A percentile compares a stretch with the other conserved stretches of the same genome.
Evolutionary conservation across 2,888 invertebrate genomes (phyloP).

Genomic region (Malacosoma neustria): DNA sequence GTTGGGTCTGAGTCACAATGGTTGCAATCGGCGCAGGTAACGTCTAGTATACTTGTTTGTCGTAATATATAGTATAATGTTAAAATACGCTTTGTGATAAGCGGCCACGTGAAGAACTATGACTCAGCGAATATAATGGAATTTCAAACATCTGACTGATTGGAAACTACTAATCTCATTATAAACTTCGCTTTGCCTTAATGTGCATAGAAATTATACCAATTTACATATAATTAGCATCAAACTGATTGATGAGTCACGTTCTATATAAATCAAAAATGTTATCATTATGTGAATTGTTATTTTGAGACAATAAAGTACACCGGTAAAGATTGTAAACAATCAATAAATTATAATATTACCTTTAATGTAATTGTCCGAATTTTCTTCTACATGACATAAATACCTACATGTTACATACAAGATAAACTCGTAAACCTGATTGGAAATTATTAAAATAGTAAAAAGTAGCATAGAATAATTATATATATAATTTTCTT

Average conservation of each 20-base stretch:
- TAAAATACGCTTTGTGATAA: slow-evolving; percentile 40
- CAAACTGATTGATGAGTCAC: slow-evolving; percentile 1
- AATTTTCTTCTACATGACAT: too few species aligned
- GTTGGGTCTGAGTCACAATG: slow-evolving; percentile 44
- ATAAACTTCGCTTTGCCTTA: background rate
- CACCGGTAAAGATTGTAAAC: too few species aligned
- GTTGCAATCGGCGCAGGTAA: slow-evolving; percentile 58
- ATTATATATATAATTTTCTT: too few species aligned
- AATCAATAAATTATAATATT: too few species aligned
- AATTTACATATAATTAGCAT: background rate
- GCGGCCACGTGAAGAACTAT: slow-evolving; percentile 55
- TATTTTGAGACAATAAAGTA: too few species aligned
- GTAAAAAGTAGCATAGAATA: too few species aligned
- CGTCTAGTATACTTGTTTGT: slow-evolving; percentile 39
- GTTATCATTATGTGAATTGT: background rate
- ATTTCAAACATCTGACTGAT: slow-evolving; percentile 5
- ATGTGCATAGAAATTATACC: slow-evolving; percentile 5
- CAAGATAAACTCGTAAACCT: too few species aligned
- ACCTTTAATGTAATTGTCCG: too few species aligned
- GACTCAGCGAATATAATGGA: slow-evolving; percentile 36
- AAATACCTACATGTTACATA: too few species aligned
- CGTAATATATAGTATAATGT: slow-evolving; percentile 34
- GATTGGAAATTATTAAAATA: too few species aligned
- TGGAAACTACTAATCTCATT: background rate
- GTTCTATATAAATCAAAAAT: slow-evolving; percentile 1